Base-by-base conservation (phyloP, 2,888 invertebrate genomes). In the Cotesia congregata region DNA sequence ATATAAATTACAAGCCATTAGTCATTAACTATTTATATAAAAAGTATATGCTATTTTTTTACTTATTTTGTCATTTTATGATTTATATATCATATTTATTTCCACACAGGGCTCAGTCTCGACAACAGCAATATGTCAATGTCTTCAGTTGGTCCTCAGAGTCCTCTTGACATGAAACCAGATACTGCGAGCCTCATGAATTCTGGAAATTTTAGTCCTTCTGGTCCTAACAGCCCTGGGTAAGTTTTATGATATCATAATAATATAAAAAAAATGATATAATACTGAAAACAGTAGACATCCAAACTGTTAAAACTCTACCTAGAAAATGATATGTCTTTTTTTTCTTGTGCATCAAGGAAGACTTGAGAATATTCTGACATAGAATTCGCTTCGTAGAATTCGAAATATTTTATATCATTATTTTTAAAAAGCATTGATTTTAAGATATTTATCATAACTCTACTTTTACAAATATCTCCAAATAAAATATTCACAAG, bases 111-210 rank as follows among this genome's bases (percentile, higher is more conserved):
- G 91, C 91, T 95, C 88, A 93, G 93, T 87, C 90, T 95, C 89
- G 95, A 95, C 87, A 92, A 93, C 88, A 93, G 94, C 85, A 91
- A 90, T 80, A 93, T 95, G 88, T 91, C 92, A 74, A 91, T 93
- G 91, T 91, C 91, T 77, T 91, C 92, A 50, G 93, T 96, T 90
- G 94, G 94, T 82, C 95, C 95, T 59, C 94, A 95, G 90, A 96
- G 96, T 82, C 96, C 96, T 72, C 92, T 96, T 83, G 95, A 96
- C 88, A 94, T 97, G 92, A 97, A 97, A 90, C 97, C 97, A 79
- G 97, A 97, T 90, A 95, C 96, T 75, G 95, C 95, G 72, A 93
- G 92, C 70, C 90, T 92, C 82, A 90, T 93, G 80, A 92, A 92
- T 85, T 91, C 92, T 38, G 93, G 92, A 74, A 92, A 92, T 84